Evolutionary conservation across 2,113 vertebrate species (phyloP).

Genomic region (Semnornis frantzii): DNA sequence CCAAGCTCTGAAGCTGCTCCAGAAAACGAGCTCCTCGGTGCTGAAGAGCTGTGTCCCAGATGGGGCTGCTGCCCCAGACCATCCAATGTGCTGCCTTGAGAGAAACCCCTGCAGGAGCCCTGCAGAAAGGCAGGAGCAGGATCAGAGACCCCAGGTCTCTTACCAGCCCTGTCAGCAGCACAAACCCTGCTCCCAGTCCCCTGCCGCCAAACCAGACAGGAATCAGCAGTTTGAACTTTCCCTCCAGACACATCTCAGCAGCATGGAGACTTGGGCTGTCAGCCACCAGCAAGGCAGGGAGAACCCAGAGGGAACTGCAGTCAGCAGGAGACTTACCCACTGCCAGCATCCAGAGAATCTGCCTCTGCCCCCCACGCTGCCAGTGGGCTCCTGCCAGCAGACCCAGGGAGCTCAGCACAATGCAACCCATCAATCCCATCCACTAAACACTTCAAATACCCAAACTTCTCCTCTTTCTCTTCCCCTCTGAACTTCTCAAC

Average conservation of each 20-base stretch:
- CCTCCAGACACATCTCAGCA: not conserved
- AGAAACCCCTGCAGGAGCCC: not conserved
- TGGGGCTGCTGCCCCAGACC: rapidly evolving
- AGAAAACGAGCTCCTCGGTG: not conserved
- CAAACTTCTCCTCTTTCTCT: not conserved
- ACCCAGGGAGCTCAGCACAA: not conserved
- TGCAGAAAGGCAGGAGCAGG: not conserved
- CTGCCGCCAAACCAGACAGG: rapidly evolving
- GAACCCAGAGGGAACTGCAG: not conserved
- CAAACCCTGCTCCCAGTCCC: not conserved
- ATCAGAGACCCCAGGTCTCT: rapidly evolving
- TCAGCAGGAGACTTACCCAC: not conserved
- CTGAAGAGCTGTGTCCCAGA: not conserved
- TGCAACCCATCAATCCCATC: not conserved
- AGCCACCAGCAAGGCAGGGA: not conserved
- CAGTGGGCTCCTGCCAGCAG: not conserved
- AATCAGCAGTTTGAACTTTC: not conserved
- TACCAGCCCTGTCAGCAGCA: rapidly evolving
- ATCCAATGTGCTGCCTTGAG: rapidly evolving
- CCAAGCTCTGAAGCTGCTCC: not conserved
- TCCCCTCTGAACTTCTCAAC: not conserved
- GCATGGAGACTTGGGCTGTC: rapidly evolving
- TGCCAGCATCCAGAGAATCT: not conserved
- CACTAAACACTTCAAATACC: not conserved
- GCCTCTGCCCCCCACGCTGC: not conserved